phyloP scores from a whole-genome alignment of 2,888 invertebrate species.

The Griposia aprilina region DNA sequence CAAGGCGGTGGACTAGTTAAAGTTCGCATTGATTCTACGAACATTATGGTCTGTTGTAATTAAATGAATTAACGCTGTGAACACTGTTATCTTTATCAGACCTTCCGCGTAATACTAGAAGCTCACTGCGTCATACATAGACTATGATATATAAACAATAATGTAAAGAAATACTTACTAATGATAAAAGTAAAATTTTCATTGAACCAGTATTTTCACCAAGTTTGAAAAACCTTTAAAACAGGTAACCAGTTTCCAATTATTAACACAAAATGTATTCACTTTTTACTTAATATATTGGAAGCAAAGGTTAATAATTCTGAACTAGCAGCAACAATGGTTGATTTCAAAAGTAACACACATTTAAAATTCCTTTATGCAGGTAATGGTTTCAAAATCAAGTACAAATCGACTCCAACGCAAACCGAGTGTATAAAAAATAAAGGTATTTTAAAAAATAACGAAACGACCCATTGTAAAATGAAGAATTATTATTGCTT shows the following conservation, averaged over 20 bases:
- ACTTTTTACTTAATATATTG: background rate
- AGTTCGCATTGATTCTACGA: slow-evolving; percentile 32
- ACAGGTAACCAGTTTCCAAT: background rate
- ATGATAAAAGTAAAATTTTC: background rate
- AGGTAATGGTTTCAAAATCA: slow-evolving; percentile 18
- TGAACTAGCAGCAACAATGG: slow-evolving; percentile 41
- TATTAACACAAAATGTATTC: background rate
- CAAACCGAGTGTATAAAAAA: background rate
- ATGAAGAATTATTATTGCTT: background rate
- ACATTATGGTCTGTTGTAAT: slow-evolving; percentile 8
- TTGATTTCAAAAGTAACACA: slow-evolving; percentile 34
- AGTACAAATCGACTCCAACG: background rate
- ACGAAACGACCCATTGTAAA: background rate
- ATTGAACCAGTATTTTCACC: background rate
- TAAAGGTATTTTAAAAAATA: too few species aligned
- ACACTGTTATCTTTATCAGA: slow-evolving; percentile 24
- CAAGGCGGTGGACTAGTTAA: slow-evolving; percentile 47
- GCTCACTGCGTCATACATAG: slow-evolving; percentile 2
- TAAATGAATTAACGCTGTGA: slow-evolving; percentile 20
- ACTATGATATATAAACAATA: background rate
- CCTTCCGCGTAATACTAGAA: slow-evolving; percentile 24
- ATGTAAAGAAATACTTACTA: background rate
- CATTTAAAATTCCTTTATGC: slow-evolving; percentile 34
- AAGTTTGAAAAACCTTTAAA: background rate
- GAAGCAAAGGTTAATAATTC: slow-evolving; percentile 40